Conservation (phyloP, 2,797 vertebrate genomes). For the Fringilla coelebs region DNA sequence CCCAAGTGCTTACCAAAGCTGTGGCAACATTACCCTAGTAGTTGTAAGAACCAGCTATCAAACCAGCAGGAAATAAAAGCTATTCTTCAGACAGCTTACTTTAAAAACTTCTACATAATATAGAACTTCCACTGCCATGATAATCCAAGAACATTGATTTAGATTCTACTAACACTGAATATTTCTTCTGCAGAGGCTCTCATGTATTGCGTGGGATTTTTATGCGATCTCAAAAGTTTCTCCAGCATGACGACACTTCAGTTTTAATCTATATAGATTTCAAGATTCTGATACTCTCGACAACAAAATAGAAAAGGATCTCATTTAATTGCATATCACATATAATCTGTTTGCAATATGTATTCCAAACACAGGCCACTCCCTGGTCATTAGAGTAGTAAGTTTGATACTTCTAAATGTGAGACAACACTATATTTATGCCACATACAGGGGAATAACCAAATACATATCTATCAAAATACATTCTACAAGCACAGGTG, state of each 20-base stretch:
- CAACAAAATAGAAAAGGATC: neutral
- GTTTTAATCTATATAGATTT: neutral
- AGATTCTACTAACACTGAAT: neutral
- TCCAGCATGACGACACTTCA: neutral
- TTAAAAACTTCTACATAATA: neutral
- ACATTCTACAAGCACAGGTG: neutral
- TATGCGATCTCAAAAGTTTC: neutral
- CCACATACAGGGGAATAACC: neutral
- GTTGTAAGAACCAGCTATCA: neutral
- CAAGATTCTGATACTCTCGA: neutral
- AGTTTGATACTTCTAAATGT: neutral
- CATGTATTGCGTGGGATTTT: neutral
- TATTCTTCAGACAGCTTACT: neutral
- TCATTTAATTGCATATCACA: neutral
- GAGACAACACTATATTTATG: neutral
- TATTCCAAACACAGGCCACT: neutral
- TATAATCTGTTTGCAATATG: neutral
- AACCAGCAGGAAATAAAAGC: neutral
- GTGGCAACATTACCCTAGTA: neutral
- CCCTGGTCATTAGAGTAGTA: rapidly evolving
- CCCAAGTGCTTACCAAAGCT: neutral
- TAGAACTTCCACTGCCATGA: neutral
- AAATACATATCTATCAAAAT: neutral
- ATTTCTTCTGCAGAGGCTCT: neutral
- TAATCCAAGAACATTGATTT: neutral